phyloP scores from a whole-genome alignment of 2,888 invertebrate species.

The Eurytoma adleriae region DNA sequence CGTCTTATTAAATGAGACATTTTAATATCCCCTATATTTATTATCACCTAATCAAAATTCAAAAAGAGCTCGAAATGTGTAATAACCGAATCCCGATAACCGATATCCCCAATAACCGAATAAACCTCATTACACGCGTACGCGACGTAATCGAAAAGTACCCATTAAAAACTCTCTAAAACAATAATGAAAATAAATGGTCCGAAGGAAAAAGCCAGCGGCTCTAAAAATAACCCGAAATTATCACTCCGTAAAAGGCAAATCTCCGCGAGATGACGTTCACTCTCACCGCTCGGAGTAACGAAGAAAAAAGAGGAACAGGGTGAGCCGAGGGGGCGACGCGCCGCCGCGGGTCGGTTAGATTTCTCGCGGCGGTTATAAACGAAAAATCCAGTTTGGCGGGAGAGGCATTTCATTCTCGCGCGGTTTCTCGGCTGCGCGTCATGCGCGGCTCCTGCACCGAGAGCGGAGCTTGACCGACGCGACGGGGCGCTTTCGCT shows the following conservation, averaged over 20 bases:
- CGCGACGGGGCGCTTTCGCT: conserved; percentile 42
- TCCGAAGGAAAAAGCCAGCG: no score
- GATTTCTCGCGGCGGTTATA: neutral
- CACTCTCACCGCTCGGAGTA: neutral
- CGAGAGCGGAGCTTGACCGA: conserved; percentile 21
- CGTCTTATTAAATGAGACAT: no score
- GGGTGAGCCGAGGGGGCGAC: neutral
- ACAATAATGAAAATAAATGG: no score
- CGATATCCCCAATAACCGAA: no score
- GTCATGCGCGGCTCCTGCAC: neutral
- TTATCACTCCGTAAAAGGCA: no score
- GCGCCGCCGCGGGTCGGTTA: neutral
- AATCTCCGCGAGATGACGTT: no score
- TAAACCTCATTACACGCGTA: no score
- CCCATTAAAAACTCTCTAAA: no score
- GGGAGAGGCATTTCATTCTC: conserved; percentile 1
- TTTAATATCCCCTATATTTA: neutral
- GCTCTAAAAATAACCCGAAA: no score
- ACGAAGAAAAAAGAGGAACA: conserved; percentile 3
- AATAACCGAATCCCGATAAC: no score
- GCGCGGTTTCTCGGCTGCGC: neutral
- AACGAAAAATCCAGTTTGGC: conserved; percentile 16
- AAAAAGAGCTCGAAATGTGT: neutral
- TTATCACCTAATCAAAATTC: neutral
- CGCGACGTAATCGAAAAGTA: no score